Percentiles rank a stretch among this genome's conserved stretches.
These are phyloP conservation scores for Stenopsyche tienmushanensis DNA, from an alignment of 1,140 invertebrate genomes.

Conservation along the genomic window DNA sequence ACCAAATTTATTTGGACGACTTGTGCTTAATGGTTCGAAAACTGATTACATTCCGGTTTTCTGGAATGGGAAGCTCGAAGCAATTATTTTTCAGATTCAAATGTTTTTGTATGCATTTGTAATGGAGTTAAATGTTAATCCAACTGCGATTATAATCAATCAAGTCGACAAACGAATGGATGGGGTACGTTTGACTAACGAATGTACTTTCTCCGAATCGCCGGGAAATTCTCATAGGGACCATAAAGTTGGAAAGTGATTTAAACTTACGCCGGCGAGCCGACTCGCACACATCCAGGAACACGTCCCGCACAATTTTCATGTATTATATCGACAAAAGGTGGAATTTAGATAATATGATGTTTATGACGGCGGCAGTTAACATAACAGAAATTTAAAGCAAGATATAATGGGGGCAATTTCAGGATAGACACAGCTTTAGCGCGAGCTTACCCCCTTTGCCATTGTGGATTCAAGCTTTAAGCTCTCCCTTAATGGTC, in stretches of 20 bases:
- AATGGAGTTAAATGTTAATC: background rate
- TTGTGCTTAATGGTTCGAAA: no score
- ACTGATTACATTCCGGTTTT: no score
- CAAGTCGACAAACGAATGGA: background rate
- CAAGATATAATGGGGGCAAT: conserved; percentile 5
- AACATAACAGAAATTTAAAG: conserved; percentile 1
- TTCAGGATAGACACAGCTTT: background rate
- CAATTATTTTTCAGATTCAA: no score
- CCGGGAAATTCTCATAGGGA: background rate
- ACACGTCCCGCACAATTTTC: no score
- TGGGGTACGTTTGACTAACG: background rate
- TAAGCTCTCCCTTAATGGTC: no score
- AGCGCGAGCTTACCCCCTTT: no score
- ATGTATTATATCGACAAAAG: background rate
- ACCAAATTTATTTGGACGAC: no score
- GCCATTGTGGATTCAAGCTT: no score
- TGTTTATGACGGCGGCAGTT: background rate
- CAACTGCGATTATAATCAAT: background rate
- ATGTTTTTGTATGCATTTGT: no score
- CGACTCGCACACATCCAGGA: no score
- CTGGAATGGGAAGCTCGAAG: no score
- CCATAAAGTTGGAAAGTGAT: background rate
- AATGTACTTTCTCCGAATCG: background rate
- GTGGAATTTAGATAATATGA: conserved; percentile 8
- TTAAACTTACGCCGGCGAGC: no score